Percentiles rank a stretch among this genome's conserved stretches.
phyloP scores from a whole-genome alignment of 1,140 invertebrate genomes.

The Harpegnathos saltator region DNA sequence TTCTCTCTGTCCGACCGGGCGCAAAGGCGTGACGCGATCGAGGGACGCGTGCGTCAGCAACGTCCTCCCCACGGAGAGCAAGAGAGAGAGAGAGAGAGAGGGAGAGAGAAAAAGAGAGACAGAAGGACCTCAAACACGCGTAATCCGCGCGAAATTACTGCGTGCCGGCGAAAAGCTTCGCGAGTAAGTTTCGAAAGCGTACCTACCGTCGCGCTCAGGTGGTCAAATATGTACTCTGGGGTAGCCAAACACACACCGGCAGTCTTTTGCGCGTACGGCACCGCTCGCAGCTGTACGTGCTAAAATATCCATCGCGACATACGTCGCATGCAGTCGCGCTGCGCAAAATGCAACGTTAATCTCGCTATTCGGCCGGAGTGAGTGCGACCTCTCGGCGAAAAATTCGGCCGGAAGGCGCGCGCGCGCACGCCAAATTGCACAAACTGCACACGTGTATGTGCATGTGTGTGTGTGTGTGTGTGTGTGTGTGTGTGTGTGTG shows the following conservation, averaged over 20 bases:
- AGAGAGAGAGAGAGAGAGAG: not conserved
- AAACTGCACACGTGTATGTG: constrained; percentile 28
- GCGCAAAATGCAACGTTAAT: constrained; percentile 53
- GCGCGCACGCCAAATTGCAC: not conserved
- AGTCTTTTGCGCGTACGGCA: constrained; percentile 51
- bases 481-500: no score
- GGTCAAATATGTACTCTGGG: constrained; percentile 59
- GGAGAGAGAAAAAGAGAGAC: not conserved
- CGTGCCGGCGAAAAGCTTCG: constrained; percentile 51
- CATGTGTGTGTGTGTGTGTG: no score
- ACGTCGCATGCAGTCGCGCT: constrained; percentile 24
- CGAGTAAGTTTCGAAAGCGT: constrained; percentile 66
- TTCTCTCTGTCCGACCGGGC: no score
- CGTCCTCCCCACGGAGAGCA: constrained; percentile 6
- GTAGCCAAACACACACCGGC: constrained; percentile 56
- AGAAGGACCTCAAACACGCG: constrained; percentile 67
- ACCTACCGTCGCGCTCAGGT: not conserved
- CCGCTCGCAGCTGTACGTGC: constrained; percentile 11
- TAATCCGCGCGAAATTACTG: constrained; percentile 65
- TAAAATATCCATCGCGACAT: constrained; percentile 39
- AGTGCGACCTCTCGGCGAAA: constrained; percentile 11
- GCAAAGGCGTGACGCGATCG: constrained; percentile 1
- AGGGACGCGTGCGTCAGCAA: not conserved
- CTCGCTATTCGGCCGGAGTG: constrained; percentile 3
- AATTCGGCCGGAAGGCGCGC: constrained; percentile 2